Base-by-base conservation (phyloP, 2,888 invertebrate genomes). In the Chymomyza fuscimana region DNA sequence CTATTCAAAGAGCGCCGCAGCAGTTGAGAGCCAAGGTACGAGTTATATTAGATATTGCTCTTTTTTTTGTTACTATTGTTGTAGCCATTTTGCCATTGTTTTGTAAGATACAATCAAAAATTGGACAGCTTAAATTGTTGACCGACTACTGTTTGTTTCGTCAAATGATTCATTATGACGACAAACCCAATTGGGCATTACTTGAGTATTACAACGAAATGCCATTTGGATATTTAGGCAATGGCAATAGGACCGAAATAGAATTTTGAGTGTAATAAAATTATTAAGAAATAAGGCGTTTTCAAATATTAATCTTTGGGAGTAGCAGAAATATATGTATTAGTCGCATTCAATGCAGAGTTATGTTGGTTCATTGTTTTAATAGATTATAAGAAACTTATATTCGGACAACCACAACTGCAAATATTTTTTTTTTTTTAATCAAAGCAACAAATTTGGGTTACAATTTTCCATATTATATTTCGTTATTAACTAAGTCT, bases 71-170 rank as follows among this genome's bases (percentile, higher is more conserved):
- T 65, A 40, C 50, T 46, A 10, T 50, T 63, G 63, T 25, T 29
- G 29, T 36, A 5, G 32, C 32, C 9, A 32, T 32, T 32, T 32
- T 32, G 32, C 32, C 63, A 73, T 81, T 74, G 76, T 78, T 64
- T 62, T 65, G 70, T 64, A 62, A 70, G 22, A 25, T 7, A 78
- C 78, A 80, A 78, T 78, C 74, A 64, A 77, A 77, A 73, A 74
- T 59, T 73, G 76, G 77, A 66, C 77, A 77, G 81, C 79, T 83
- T 78, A 78, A 81, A 80, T 76, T 83, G 78, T 78, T 76, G 22
- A 65, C 70, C 78, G 86, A 84, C 83, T 84, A 81, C 83, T 80
- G 86, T 84, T 81, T 78, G 78, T 73, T 76, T 69, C 69, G 67
- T 75, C 79, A 82, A 77, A 77, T 75, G 80, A 82, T 67, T 78